phyloP scores from a whole-genome alignment of 2,888 invertebrate genomes.

The Trachelus iudaicus region DNA sequence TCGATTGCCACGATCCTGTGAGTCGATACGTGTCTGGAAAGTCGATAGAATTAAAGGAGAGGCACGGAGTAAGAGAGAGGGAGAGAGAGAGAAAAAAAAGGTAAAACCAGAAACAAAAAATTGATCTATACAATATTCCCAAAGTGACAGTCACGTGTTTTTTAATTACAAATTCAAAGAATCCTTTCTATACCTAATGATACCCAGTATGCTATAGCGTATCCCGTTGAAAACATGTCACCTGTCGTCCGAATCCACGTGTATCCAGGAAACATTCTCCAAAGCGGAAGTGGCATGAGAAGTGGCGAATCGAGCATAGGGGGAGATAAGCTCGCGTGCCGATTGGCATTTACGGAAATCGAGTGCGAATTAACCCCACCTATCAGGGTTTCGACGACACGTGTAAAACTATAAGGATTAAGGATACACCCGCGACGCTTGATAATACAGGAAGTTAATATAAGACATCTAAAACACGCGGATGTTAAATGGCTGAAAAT shows the following conservation, averaged over 20 bases:
- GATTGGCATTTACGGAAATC: not conserved
- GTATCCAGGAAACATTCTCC: no score
- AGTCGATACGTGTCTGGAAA: not conserved
- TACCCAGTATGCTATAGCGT: no score
- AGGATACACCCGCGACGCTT: no score
- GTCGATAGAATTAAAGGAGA: slow-evolving; percentile 10
- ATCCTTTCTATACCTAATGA: no score
- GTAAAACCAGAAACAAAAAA: not conserved
- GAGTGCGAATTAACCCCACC: not conserved
- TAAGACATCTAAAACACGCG: not conserved
- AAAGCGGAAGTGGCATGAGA: no score
- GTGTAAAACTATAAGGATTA: not conserved
- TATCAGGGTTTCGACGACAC: not conserved
- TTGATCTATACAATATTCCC: not conserved
- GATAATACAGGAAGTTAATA: not conserved
- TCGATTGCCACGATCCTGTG: not conserved
- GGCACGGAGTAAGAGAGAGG: slow-evolving; percentile 6
- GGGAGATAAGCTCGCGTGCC: not conserved
- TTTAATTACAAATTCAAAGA: not conserved
- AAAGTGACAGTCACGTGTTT: not conserved
- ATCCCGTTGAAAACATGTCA: no score
- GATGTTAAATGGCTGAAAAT: not conserved
- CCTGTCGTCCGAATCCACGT: no score
- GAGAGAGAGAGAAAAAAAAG: not conserved
- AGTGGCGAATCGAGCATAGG: no score